These are phyloP conservation scores for Hylia prasina DNA, from an alignment of 2,113 vertebrate species.

Conservation along the genomic window DNA sequence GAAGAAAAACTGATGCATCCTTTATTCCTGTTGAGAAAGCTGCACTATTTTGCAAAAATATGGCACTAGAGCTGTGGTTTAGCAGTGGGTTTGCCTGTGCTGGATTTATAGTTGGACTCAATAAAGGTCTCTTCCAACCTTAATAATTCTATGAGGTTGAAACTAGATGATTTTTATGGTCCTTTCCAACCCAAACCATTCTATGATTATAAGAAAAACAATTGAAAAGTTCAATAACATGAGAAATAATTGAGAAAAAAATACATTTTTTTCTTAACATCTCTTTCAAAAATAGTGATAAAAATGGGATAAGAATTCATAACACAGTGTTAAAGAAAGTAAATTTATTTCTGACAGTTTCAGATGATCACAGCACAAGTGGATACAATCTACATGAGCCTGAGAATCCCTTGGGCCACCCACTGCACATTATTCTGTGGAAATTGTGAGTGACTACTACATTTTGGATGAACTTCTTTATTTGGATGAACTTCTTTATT, in stretches of 20 bases:
- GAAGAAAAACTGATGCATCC: background rate
- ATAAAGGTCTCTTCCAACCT: background rate
- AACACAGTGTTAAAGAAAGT: background rate
- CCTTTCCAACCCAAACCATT: background rate
- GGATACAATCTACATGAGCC: background rate
- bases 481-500: background rate
- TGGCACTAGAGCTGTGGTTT: background rate
- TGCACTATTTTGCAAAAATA: background rate
- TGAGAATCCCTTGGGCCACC: background rate
- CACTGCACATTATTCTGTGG: background rate
- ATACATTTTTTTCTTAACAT: background rate
- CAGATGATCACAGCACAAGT: background rate
- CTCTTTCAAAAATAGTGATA: background rate
- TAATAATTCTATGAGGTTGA: background rate
- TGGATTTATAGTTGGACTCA: background rate
- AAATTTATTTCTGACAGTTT: background rate
- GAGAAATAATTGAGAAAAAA: background rate
- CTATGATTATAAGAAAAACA: background rate
- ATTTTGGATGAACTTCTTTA: background rate
- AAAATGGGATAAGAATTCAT: background rate
- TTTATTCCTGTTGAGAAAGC: background rate
- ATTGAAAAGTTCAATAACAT: background rate
- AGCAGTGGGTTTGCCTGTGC: background rate
- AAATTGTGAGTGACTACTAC: background rate
- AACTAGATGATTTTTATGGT: background rate